A percentile compares a stretch with the other conserved stretches of the same genome.
Conservation (phyloP, 2,797 vertebrate genomes). For the Clarias platycephalus region DNA sequence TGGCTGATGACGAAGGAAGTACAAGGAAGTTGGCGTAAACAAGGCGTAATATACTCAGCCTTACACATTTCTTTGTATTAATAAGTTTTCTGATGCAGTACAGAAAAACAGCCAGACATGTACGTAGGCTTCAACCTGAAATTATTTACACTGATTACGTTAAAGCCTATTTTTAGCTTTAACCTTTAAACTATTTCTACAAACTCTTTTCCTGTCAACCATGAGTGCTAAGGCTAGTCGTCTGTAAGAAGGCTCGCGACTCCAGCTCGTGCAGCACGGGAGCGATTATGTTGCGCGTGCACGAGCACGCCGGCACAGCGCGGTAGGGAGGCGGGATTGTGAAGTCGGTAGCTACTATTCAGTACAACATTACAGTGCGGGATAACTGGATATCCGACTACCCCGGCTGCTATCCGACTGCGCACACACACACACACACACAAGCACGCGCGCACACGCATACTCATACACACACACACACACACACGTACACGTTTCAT, state of each 20-base stretch:
- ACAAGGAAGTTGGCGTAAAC: too few species aligned
- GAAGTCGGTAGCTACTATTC: constrained; percentile 1
- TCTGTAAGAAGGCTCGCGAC: neutral
- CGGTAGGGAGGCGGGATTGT: neutral
- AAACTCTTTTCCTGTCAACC: too few species aligned
- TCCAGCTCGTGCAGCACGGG: neutral
- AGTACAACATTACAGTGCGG: constrained; percentile 66
- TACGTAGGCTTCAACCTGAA: too few species aligned
- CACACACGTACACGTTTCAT: constrained; percentile 7
- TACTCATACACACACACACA: neutral
- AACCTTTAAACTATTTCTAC: too few species aligned
- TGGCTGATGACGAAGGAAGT: too few species aligned
- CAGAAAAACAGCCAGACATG: too few species aligned
- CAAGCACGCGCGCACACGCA: neutral
- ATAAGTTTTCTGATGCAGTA: too few species aligned
- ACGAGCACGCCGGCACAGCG: neutral
- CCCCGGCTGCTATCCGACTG: constrained; percentile 54
- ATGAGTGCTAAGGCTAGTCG: too few species aligned
- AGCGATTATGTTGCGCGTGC: neutral
- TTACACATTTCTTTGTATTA: too few species aligned
- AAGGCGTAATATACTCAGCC: too few species aligned
- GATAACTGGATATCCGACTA: constrained; percentile 56
- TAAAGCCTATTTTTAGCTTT: too few species aligned
- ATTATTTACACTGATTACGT: too few species aligned
- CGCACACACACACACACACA: constrained; percentile 20